A percentile compares a stretch with the other conserved stretches of the same genome.
These are phyloP conservation scores for Neostethus bicornis DNA, from an alignment of 2,797 vertebrate species.

Conservation along the genomic window DNA sequence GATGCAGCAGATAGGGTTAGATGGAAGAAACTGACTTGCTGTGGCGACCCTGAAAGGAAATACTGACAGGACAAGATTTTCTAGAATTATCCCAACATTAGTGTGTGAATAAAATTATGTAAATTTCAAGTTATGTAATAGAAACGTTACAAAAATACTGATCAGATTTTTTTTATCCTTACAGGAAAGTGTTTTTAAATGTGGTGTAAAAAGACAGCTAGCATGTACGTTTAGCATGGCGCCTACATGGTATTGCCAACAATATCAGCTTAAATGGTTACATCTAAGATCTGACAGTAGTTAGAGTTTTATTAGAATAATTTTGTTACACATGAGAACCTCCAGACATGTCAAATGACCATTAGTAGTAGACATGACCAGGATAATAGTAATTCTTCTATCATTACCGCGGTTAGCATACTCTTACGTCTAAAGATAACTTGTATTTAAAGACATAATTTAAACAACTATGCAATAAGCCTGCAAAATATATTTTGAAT, in stretches of 20 bases:
- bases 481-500: background rate
- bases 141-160: too few species aligned
- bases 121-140: too few species aligned
- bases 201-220: background rate
- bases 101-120: background rate
- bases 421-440: background rate
- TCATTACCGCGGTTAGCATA: conserved; percentile 20
- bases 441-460: background rate
- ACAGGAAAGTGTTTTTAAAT: background rate
- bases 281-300: background rate
- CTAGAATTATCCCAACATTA: conserved; percentile 12
- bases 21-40: too few species aligned
- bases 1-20: too few species aligned
- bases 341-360: too few species aligned
- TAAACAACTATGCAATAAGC: background rate
- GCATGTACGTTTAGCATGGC: background rate
- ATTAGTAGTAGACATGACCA: conserved; percentile 13
- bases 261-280: background rate
- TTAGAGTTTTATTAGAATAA: background rate
- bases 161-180: background rate
- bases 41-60: too few species aligned
- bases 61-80: too few species aligned
- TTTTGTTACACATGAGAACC: background rate
- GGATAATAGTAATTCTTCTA: background rate
- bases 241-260: conserved; percentile 7